A percentile compares a stretch with the other conserved stretches of the same genome.
These are phyloP conservation scores for Apteryx owenii DNA, from an alignment of 2,113 vertebrate genomes.

Conservation along the genomic window DNA sequence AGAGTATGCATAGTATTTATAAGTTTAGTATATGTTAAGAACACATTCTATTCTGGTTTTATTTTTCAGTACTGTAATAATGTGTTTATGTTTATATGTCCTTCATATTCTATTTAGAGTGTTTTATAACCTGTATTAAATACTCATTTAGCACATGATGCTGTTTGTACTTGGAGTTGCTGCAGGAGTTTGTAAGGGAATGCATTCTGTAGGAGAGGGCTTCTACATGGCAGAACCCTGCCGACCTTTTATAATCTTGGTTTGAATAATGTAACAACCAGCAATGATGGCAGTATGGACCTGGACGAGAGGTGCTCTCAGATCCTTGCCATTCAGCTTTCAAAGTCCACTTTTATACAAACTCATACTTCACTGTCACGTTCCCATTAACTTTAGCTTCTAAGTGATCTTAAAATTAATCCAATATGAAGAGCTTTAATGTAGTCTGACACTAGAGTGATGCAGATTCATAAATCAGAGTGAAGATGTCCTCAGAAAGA, in stretches of 20 bases:
- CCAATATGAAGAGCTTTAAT: background rate
- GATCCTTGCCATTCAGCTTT: background rate
- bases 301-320: background rate
- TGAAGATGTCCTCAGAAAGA: background rate
- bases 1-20: background rate
- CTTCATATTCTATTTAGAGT: background rate
- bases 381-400: background rate
- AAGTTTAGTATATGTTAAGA: background rate
- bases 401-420: background rate
- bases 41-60: background rate
- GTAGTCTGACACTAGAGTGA: background rate
- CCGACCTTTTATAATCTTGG: background rate
- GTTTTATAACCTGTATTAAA: background rate
- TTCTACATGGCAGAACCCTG: background rate
- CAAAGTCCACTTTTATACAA: background rate
- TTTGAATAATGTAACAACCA: background rate
- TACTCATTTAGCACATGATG: background rate
- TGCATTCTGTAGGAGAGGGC: background rate
- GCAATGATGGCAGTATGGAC: background rate
- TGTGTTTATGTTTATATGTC: background rate
- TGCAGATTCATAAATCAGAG: background rate
- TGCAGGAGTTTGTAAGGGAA: background rate
- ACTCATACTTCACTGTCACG: background rate
- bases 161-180: background rate
- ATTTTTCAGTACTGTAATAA: background rate